Base-by-base conservation (phyloP, 1,140 invertebrate genomes). In the Saccostrea cuccullata region DNA sequence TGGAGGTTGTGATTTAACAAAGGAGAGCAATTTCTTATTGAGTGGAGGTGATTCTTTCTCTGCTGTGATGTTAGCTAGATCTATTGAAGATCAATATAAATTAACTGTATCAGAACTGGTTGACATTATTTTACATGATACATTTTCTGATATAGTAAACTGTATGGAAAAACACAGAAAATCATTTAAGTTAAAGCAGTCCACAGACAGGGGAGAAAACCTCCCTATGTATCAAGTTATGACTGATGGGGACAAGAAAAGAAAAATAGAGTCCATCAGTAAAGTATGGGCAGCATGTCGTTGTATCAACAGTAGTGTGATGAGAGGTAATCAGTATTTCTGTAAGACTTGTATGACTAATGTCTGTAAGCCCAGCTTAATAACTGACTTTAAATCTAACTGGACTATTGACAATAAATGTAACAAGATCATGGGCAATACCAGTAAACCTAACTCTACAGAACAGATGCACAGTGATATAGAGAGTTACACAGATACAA, bases 21-120 rank as follows among this genome's bases (percentile, higher is more conserved):
- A 30, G 9, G 70, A 77, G 0, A 40, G 17, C 11, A 85, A 92
- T 73, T 96, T 94, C 95, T 89, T 95, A 8, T 30, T 88, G 1
- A 86, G 70, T 87, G 95, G 96, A 83, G 95, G 95, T 8, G 92
- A 95, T 91, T 96, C 95, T 47, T 87, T 96, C 9, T 88, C 89
- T 84, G 95, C 95, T 56, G 90, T 96, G 20, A 91, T 93, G 23
- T 91, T 96, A 26, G 86, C 90, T 55, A 92, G 94, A 88, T 87
- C 91, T 55, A 70, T 95, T 70, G 90, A 95, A 87, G 36, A 85
- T 56, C 20, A 88, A 17, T 83, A 93, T 8, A 86, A 90, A 58
- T 15, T 89, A 67, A 64, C 87, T 67, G 36, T 93, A 40, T 91
- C 92, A 55, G 77, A 90, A 36, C 84, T 95, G 36, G 64, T 95